phyloP scores from a whole-genome alignment of 2,888 invertebrate genomes.

The Pocota personata region DNA sequence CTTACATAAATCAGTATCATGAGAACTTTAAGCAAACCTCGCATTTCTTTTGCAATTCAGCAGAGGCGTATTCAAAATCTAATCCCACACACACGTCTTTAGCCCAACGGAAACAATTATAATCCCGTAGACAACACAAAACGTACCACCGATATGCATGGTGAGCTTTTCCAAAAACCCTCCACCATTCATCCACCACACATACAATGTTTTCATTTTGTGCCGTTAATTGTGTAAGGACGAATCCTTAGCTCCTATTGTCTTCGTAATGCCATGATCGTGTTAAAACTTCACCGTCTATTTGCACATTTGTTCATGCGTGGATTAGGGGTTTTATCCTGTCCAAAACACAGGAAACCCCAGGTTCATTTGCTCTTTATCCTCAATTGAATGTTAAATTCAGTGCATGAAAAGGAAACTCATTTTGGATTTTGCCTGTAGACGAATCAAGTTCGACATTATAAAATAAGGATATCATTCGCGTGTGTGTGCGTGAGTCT shows the following conservation, averaged over 20 bases:
- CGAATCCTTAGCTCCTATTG: conserved; percentile 55
- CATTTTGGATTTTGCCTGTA: conserved; percentile 40
- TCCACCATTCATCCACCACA: background rate
- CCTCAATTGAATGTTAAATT: conserved; percentile 68
- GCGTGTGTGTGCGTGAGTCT: conserved; percentile 23
- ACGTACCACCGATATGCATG: conserved; percentile 18
- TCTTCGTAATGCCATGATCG: conserved; percentile 71
- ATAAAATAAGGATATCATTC: conserved; percentile 20
- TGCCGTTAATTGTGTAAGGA: conserved; percentile 55
- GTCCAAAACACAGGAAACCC: conserved; percentile 64
- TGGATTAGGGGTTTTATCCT: conserved; percentile 73
- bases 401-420: conserved; percentile 20
- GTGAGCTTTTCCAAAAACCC: conserved; percentile 26
- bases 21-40: conserved; percentile 52
- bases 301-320: conserved; percentile 74
- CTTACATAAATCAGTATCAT: conserved; percentile 11
- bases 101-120: conserved; percentile 41
- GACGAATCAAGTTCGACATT: conserved; percentile 15
- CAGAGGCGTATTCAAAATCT: conserved; percentile 20
- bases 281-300: conserved; percentile 71
- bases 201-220: conserved; percentile 34
- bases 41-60: background rate
- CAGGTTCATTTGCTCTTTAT: conserved; percentile 63
- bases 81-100: conserved; percentile 48
- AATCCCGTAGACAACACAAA: conserved; percentile 35